Base-by-base conservation (phyloP, 2,797 vertebrate species). In the Dipus sagitta region DNA sequence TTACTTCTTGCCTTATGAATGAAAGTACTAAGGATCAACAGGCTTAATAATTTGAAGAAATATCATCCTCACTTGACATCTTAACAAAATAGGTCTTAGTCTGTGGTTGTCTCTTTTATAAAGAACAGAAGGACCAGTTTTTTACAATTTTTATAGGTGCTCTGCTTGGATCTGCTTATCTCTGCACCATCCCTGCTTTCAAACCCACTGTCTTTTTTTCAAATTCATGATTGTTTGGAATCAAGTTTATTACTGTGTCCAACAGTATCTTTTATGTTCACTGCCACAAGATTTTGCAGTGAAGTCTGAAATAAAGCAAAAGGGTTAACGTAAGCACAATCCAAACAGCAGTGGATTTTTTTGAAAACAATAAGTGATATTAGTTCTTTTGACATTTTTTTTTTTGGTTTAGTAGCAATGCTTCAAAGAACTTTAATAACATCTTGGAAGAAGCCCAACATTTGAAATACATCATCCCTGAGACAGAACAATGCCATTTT, bases 351-450 rank as follows among this genome's bases (percentile, higher is more conserved):
- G 3, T 90, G 82, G 71, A 20, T 96, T 97, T 92, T 97, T 92
- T 91, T 86, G 93, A 93, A 96, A 97, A 96, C 90, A 93, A 74
- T 72, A 97, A 90, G 94, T 94, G 82, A 88, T 17, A 13, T 68
- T 79, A 74, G 20, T 96, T 97, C n/a, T 88, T 92, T 86, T 90
- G 68, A 71, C 20, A 5, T 78, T 76, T 85, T 85, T 88, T 42
- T 52, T 90, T 81, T 30, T 79, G 62, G 64, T 74, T 80, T 11
- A 94, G 68, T 0, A 54, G 76, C 67, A 97, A 60, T 11, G 62
- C 71, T 80, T 95, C 12, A 38, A 28, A 97, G 86, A 95, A 92
- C 91, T 96, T 97, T 21, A 96, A 89, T 95, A 94, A 88, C 18
- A n/a, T n/a, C 32, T 68, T 96, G 82, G 93, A 97, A 95, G 2